phyloP scores from a whole-genome alignment of 2,113 vertebrate genomes.

The Dendrocopos noguchii region DNA sequence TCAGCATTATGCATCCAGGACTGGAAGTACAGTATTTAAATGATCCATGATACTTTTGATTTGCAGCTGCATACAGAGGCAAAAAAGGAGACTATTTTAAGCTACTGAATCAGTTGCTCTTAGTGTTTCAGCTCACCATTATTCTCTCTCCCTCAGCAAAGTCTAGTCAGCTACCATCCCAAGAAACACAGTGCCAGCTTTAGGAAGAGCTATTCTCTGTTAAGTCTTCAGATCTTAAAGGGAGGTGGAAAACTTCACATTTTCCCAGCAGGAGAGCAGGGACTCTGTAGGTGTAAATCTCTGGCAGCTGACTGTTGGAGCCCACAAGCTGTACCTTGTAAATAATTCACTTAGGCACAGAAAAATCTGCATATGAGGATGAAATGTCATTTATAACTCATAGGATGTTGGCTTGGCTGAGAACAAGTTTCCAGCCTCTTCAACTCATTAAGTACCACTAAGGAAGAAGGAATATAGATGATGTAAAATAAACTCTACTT shows the following conservation, averaged over 20 bases:
- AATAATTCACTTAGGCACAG: conserved; percentile 80
- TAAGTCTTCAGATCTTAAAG: conserved; percentile 61
- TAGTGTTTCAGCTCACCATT: conserved; percentile 14
- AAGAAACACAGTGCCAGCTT: conserved; percentile 31
- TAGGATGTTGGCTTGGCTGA: conserved; percentile 67
- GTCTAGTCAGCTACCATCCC: conserved; percentile 17
- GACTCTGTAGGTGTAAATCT: conserved; percentile 70
- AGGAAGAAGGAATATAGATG: conserved; percentile 36
- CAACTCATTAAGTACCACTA: conserved; percentile 63
- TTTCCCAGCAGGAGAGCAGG: conserved; percentile 60
- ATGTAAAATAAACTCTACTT: conserved; percentile 35
- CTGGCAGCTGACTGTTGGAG: conserved; percentile 73
- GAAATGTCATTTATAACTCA: conserved; percentile 79
- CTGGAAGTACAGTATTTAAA: conserved; percentile 32
- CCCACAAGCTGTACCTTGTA: conserved; percentile 76
- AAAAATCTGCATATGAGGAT: conserved; percentile 79
- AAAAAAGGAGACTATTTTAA: background rate
- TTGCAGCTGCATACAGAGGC: background rate
- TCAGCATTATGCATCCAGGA: background rate
- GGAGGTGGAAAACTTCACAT: conserved; percentile 50
- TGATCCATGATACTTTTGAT: conserved; percentile 4
- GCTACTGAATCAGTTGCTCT: background rate
- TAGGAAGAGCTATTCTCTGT: conserved; percentile 8
- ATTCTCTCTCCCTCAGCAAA: background rate
- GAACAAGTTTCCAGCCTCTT: conserved; percentile 66